Percentiles rank a stretch among this genome's conserved stretches.
Conservation (phyloP, 2,797 vertebrate species). For the Sciurus carolinensis region DNA sequence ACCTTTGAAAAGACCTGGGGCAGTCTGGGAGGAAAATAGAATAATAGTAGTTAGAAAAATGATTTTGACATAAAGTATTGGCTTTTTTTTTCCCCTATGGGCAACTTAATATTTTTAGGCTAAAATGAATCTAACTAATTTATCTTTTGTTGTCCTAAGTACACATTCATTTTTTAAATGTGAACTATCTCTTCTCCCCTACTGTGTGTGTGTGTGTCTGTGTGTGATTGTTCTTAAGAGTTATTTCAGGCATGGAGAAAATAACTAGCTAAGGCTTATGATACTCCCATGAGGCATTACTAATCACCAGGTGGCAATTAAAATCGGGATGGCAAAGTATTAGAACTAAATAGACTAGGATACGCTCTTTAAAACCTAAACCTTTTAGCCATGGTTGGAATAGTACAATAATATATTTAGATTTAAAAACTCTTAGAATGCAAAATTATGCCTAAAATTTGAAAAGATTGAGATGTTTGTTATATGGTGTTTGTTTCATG, state of each 20-base stretch:
- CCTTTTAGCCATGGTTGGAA: not conserved
- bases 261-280: not conserved
- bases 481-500: not conserved
- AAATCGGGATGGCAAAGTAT: not conserved
- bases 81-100: not conserved
- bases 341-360: not conserved
- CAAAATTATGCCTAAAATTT: constrained; percentile 9
- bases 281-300: not conserved
- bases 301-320: constrained; percentile 46
- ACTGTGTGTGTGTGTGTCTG: not conserved
- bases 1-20: not conserved
- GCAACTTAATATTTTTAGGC: not conserved
- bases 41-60: not conserved
- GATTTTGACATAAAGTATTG: not conserved
- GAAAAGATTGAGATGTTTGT: not conserved
- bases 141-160: not conserved
- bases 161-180: not conserved
- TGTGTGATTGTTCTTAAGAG: not conserved
- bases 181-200: not conserved
- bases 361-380: not conserved
- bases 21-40: not conserved
- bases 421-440: not conserved
- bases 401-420: not conserved
- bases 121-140: not conserved
- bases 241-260: not conserved